Percentiles rank a stretch among this genome's conserved stretches.
These are phyloP conservation scores for Heliconius cydno DNA, from an alignment of 2,888 invertebrate genomes.

Conservation along the genomic window DNA sequence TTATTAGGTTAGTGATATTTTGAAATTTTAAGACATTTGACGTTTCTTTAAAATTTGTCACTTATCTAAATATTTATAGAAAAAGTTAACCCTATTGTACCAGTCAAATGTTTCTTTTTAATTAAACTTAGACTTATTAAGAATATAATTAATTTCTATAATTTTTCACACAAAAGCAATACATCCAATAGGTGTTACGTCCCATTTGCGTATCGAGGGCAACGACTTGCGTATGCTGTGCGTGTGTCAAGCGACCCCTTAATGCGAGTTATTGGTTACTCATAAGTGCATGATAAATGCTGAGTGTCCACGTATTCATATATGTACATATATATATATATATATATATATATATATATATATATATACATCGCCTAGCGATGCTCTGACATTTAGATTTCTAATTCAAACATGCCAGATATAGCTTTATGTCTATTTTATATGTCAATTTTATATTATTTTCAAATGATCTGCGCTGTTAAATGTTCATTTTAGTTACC, in stretches of 20 bases:
- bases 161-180: background rate
- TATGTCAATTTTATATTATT: background rate
- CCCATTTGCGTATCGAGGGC: conserved; percentile 74
- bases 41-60: background rate
- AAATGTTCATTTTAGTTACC: background rate
- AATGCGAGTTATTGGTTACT: conserved; percentile 80
- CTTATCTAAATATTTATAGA: background rate
- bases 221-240: conserved; percentile 74
- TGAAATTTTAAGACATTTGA: background rate
- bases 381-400: conserved; percentile 15
- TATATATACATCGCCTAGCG: conserved; percentile 3
- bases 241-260: conserved; percentile 80
- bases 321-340: background rate
- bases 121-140: background rate
- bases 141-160: background rate
- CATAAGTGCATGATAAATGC: conserved; percentile 65
- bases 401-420: background rate
- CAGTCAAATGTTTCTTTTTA: background rate
- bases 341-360: background rate
- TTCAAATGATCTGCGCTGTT: background rate
- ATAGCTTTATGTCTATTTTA: background rate
- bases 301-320: conserved; percentile 15
- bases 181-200: conserved; percentile 57
- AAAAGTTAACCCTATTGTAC: background rate
- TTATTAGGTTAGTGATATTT: background rate